phyloP scores from a whole-genome alignment of 2,113 vertebrate genomes.

The Saccopteryx bilineata region DNA sequence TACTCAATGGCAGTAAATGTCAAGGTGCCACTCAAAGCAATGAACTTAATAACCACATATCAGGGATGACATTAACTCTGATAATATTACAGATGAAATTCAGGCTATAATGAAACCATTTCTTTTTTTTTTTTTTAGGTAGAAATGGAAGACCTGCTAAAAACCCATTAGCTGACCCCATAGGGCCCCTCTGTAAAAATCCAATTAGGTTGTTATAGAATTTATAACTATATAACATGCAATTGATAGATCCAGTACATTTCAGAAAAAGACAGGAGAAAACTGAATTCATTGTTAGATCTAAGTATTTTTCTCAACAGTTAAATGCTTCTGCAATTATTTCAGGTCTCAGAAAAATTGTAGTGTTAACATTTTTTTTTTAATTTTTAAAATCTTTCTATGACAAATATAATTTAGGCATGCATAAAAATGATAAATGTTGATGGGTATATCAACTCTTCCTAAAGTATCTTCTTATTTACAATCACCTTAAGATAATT shows the following conservation, averaged over 20 bases:
- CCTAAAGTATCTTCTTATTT: slow-evolving; percentile 25
- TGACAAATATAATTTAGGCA: slow-evolving; percentile 16
- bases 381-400: slow-evolving; percentile 22
- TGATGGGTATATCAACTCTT: neutral
- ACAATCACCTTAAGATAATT: slow-evolving; percentile 15
- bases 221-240: slow-evolving; percentile 54
- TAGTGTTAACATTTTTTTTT: neutral
- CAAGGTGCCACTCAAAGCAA: slow-evolving; percentile 78
- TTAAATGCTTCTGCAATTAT: neutral
- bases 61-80: slow-evolving; percentile 60
- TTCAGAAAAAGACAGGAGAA: neutral
- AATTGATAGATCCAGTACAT: slow-evolving; percentile 50
- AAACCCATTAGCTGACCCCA: neutral
- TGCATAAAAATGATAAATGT: neutral
- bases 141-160: neutral
- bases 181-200: slow-evolving; percentile 51
- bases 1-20: slow-evolving; percentile 62
- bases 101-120: slow-evolving; percentile 14
- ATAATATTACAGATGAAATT: slow-evolving; percentile 58
- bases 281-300: neutral
- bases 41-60: slow-evolving; percentile 75
- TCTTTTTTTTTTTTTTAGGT: neutral
- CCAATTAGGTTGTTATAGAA: slow-evolving; percentile 18
- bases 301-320: neutral
- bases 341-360: slow-evolving; percentile 25